Evolutionary conservation across 37 sponge, comb jelly and placozoan genomes (phyloP), one percentile per base, ranked within the genome.

Genomic region (Theonella swinhoei): DNA sequence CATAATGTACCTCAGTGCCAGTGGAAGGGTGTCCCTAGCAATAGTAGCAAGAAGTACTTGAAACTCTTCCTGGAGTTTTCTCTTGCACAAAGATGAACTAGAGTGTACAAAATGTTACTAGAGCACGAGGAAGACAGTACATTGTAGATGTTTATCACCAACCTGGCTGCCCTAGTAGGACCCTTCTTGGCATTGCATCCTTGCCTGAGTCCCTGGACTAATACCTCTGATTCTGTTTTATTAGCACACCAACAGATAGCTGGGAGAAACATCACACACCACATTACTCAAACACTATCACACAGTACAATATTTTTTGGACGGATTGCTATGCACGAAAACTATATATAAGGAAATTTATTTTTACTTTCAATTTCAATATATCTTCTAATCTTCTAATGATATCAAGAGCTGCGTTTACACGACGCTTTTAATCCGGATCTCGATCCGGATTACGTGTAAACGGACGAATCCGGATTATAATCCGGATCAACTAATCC

Each of bases 171-270:
- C 24, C 32, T 60, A 37, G 64, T 42, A 8, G 81, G 88, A 8
- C 23, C 22, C 3, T 33, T 30, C 40, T 58, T 88, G 5, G 66
- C 37, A 36, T 75, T 89, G 5, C 71, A 79, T 42, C 95, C 95
- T 26, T 95, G 95, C 64, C 72, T 85, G 0, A 80, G 3, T 60
- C 95, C 95, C 41, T 88, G 83, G 25, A 95, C 90, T 22, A 90
- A 29, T 0, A 91, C 93, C 38, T 95, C 87, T 63, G 85, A 83
- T 19, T 40, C 42, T 25, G 20, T 31, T 32, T 80, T 79, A 32
- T 68, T 73, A 9, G 3, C 22, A 71, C 90, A 88, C 89, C 92
- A 91, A 68, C 79, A 60, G 24, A 88, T 72, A 25, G 82, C 87
- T 90, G 66, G 23, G 58, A 28, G 23, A 19, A 77, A 20, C 39